Base-by-base conservation (phyloP, 2,888 invertebrate species). In the Clunio marinus region DNA sequence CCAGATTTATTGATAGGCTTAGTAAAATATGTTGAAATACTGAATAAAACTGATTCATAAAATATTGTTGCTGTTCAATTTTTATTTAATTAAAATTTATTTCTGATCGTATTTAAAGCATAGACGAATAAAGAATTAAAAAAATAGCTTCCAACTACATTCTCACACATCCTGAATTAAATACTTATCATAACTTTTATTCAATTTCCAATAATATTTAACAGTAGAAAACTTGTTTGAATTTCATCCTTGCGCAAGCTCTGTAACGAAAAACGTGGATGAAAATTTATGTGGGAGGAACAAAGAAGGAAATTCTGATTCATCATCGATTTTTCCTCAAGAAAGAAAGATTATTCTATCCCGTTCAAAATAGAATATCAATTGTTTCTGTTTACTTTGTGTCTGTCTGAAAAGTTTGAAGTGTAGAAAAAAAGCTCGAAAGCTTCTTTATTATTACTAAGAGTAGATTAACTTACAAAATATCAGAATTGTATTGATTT, bases 261-360 rank as follows among this genome's bases (percentile, higher is more conserved):
- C 27, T 10, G 5, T 10, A 22, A n/a, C 7, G 10, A 24, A 57
- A 13, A 57, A 57, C 27, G 27, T 57, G 57, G 25, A 13, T 13
- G n/a, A 25, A 25, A 27, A 27, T 4, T 20, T 20, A n/a, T 27
- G 25, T 57, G 13, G 20, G 51, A 27, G 57, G 25, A 57, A n/a
- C n/a, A 27, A 51, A 27, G 57, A 4, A 57, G 27, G 22, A 27
- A 57, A 5, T 22, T 55, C 24, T 57, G 57, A 57, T 57, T 57
- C 57, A 27, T 57, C 24, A 57, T 57, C 57, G 57, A 57, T 57
- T 57, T 57, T 57, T 57, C 57, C 10, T 24, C 15, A 10, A 57
- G 27, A 57, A 27, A 25, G 27, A 27, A 57, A 27, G n/a, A n/a
- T 25, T 22, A 27, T 51, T 51, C 22, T 51, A 17, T 51, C 17